These are phyloP conservation scores for Drosophila stalkeri DNA, from an alignment of 2,888 invertebrate species.

Conservation along the genomic window DNA sequence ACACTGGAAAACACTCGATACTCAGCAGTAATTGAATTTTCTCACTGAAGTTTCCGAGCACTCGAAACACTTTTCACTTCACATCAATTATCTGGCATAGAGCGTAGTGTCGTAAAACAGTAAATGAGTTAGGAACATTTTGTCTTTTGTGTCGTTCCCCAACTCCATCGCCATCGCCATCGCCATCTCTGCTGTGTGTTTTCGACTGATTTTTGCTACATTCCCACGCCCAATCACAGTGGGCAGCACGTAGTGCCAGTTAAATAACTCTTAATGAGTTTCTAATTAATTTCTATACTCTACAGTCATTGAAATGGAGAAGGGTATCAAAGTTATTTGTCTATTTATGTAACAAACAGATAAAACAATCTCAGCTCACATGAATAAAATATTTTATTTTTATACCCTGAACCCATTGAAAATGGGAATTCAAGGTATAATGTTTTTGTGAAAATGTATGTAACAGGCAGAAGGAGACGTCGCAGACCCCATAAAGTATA, in stretches of 20 bases:
- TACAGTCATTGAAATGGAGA: not conserved
- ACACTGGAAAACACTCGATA: slow-evolving; percentile 33
- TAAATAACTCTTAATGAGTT: slow-evolving; percentile 66
- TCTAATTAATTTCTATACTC: slow-evolving; percentile 69
- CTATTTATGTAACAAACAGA: no score
- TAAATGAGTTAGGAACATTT: slow-evolving; percentile 27
- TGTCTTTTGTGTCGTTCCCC: not conserved
- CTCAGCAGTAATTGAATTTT: slow-evolving; percentile 53
- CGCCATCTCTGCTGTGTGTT: slow-evolving; percentile 1
- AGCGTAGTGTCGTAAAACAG: slow-evolving; percentile 35
- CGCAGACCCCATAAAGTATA: no score
- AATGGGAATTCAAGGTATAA: no score
- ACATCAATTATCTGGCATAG: slow-evolving; percentile 47
- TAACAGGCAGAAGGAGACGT: no score
- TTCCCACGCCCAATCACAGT: slow-evolving; percentile 59
- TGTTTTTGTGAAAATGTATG: no score
- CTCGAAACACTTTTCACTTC: slow-evolving; percentile 47
- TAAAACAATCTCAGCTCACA: no score
- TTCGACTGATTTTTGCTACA: slow-evolving; percentile 31
- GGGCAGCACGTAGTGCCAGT: slow-evolving; percentile 53
- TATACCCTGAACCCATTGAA: no score
- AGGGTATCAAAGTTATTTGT: not conserved
- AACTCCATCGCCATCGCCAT: not conserved
- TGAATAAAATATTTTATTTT: no score
- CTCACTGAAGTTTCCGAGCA: slow-evolving; percentile 33